Percentiles rank a stretch among this genome's conserved stretches.
phyloP scores from a whole-genome alignment of 2,888 invertebrate genomes.

The Trichogramma evanescens region DNA sequence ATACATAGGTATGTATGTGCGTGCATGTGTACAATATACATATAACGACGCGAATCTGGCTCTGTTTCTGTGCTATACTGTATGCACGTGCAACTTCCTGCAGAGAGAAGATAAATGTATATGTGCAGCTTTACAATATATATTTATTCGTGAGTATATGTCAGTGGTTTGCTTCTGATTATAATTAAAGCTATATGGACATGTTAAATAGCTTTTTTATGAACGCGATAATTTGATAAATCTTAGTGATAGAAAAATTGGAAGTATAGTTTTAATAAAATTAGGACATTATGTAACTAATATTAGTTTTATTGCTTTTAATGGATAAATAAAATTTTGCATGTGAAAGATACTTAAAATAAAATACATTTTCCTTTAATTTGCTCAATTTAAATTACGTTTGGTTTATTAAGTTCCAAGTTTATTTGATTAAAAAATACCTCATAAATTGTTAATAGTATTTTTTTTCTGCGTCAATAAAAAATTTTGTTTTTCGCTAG shows the following conservation, averaged over 20 bases:
- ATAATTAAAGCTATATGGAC: constrained; percentile 21
- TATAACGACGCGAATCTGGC: constrained; percentile 3
- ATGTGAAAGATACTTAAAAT: too few species aligned
- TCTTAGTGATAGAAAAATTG: neutral
- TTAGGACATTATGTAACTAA: too few species aligned
- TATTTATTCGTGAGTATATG: neutral
- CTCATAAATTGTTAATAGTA: too few species aligned
- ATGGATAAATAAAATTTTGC: too few species aligned
- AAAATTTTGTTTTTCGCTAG: too few species aligned
- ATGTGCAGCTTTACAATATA: neutral
- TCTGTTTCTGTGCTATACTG: neutral
- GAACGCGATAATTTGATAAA: neutral
- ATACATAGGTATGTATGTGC: neutral
- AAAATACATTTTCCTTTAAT: too few species aligned
- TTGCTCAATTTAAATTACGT: too few species aligned
- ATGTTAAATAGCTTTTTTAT: neutral
- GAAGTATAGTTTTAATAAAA: too few species aligned
- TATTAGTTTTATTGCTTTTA: too few species aligned
- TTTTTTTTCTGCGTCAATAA: too few species aligned
- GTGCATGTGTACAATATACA: neutral
- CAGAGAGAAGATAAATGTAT: neutral
- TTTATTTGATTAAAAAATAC: too few species aligned
- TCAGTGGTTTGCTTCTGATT: constrained; percentile 19
- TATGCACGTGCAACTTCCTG: constrained; percentile 22
- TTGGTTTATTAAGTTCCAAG: too few species aligned